phyloP scores from a whole-genome alignment of 2,797 vertebrate genomes.

The Manis pentadactyla region DNA sequence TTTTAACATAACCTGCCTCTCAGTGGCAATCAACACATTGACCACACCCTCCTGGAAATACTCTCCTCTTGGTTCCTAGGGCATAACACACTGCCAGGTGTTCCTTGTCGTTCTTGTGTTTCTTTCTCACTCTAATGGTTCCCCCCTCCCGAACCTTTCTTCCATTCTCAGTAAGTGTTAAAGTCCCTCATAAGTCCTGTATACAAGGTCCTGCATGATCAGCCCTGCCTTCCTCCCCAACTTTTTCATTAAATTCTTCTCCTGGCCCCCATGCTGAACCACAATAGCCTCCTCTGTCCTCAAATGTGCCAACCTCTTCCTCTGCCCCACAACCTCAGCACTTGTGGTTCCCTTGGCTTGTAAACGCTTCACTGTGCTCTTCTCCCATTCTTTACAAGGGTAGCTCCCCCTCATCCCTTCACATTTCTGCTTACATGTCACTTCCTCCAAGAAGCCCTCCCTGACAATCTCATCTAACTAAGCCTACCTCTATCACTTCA shows the following conservation, averaged over 20 bases:
- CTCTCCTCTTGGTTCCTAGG: background rate
- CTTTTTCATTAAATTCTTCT: background rate
- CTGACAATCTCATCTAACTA: background rate
- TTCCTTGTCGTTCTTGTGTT: background rate
- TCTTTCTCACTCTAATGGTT: background rate
- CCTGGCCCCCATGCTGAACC: background rate
- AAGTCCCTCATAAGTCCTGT: background rate
- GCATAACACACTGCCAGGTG: background rate
- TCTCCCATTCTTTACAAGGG: background rate
- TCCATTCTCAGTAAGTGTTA: background rate
- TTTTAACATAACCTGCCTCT: background rate
- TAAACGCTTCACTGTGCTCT: background rate
- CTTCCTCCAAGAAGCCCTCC: background rate
- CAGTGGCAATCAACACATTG: background rate
- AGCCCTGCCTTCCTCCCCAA: background rate
- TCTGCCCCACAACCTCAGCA: background rate
- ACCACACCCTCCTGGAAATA: background rate
- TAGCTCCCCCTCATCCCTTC: background rate
- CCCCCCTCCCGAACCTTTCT: background rate
- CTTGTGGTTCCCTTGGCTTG: background rate
- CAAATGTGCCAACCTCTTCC: background rate
- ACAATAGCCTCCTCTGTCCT: background rate
- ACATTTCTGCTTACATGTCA: background rate
- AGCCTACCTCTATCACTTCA: background rate
- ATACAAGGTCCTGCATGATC: background rate